Conservation (phyloP, 2,888 invertebrate genomes). For the Steinernema hermaphroditum region DNA sequence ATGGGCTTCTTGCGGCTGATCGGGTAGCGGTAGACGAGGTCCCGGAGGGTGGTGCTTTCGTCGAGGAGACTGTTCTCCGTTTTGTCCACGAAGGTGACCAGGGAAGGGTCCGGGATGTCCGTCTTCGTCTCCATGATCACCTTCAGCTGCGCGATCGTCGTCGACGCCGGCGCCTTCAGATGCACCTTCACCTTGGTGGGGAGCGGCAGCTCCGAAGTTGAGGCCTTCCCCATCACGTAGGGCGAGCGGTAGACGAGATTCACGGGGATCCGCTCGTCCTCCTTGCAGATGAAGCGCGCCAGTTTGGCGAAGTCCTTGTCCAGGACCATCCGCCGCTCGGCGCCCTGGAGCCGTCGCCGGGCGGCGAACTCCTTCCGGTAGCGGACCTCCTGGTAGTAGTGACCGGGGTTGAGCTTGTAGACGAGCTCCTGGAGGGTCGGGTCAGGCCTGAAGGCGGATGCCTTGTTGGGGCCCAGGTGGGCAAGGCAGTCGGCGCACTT, state of each 20-base stretch:
- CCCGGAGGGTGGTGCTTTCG: slow-evolving; percentile 6
- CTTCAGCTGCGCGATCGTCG: slow-evolving; percentile 16
- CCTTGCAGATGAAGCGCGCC: not conserved
- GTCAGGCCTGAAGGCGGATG: slow-evolving; percentile 4
- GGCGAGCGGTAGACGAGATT: slow-evolving; percentile 17
- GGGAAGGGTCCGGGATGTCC: slow-evolving; percentile 8
- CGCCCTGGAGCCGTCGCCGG: not conserved
- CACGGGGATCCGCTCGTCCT: slow-evolving; percentile 20
- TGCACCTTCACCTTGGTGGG: slow-evolving; percentile 11
- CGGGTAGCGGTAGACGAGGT: slow-evolving; percentile 14
- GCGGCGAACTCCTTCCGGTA: slow-evolving; percentile 5
- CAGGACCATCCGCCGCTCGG: not conserved
- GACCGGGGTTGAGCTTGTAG: slow-evolving; percentile 20
- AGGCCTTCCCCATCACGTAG: slow-evolving; percentile 3
- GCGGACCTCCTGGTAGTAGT: slow-evolving; percentile 23
- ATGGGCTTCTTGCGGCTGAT: slow-evolving; percentile 24
- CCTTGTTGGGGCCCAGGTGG: slow-evolving; percentile 18
- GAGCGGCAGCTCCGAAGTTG: not conserved
- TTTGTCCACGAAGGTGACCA: slow-evolving; percentile 15
- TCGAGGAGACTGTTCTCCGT: not conserved
- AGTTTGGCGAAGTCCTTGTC: not conserved
- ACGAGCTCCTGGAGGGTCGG: slow-evolving; percentile 9
- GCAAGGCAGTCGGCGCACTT: slow-evolving; percentile 25
- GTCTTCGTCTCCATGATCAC: slow-evolving; percentile 12
- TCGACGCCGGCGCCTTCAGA: not conserved